Evolutionary conservation across 2,113 vertebrate genomes (phyloP).

Genomic region (Gracilinanus agilis): DNA sequence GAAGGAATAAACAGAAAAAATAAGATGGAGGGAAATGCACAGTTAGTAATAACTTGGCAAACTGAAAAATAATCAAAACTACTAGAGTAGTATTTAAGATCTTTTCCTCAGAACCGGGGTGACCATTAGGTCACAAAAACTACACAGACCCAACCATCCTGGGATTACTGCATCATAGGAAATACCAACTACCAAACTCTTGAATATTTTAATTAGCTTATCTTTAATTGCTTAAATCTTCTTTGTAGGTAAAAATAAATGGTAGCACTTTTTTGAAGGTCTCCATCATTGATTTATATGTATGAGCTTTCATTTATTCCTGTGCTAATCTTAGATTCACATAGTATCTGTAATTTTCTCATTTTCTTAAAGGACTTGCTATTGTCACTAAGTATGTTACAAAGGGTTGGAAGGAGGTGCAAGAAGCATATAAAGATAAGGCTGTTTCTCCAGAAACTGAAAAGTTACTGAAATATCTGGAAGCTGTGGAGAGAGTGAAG

Average conservation of each 20-base stretch:
- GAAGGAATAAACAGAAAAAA: too few relatives aligned
- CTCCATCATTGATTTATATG: background rate
- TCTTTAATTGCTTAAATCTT: background rate
- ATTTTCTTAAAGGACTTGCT: constrained; percentile 88
- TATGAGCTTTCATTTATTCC: background rate
- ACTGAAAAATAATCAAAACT: too few relatives aligned
- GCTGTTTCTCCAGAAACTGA: constrained; percentile 90
- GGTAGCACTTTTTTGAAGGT: background rate
- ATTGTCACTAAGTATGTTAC: constrained; percentile 95
- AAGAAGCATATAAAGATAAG: constrained; percentile 89
- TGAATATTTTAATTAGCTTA: background rate
- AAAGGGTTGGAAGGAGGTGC: constrained; percentile 96
- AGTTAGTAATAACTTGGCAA: too few relatives aligned
- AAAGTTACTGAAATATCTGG: constrained; percentile 91
- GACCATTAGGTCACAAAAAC: too few relatives aligned
- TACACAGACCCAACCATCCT: too few relatives aligned
- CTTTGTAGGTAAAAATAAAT: background rate
- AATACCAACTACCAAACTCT: too few relatives aligned
- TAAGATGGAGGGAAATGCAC: too few relatives aligned
- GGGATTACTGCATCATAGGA: too few relatives aligned
- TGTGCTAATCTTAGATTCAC: background rate
- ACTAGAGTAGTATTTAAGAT: too few relatives aligned
- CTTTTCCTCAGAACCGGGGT: too few relatives aligned
- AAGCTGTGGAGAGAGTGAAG: constrained; percentile 94
- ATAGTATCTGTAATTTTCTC: constrained; percentile 60